Base-by-base conservation (phyloP, 2,113 vertebrate species). In the Scomber scombrus region DNA sequence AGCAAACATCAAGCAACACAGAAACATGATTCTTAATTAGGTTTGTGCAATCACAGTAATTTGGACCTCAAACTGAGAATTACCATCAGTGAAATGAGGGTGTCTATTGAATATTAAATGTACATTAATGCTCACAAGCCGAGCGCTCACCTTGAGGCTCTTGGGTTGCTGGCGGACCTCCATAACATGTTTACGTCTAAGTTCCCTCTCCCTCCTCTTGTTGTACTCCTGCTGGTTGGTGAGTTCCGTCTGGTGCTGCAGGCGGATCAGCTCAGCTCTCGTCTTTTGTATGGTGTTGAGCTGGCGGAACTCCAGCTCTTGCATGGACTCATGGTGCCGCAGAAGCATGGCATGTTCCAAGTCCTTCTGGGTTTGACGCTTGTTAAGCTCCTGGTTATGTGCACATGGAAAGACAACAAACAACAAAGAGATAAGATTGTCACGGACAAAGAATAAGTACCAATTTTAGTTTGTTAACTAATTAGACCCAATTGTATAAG, bases 151-250 rank as follows among this genome's bases (percentile, higher is more conserved):
- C 97, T 98, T 99, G 87, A 99, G 96, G 93, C 98, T 99, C 91
- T 99, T 99, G 89, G 98, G 98, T 87, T 99, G 98, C 85, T 99
- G 98, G 75, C 98, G 97, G 90, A 99, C 98, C 92, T 99, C 98
- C 97, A 98, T 98, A 74, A 97, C 97, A 21, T 99, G 98, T 87
- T 99, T 99, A 57, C 98, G 96, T 55, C 98, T 93, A 80, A 99
- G 95, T 91, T 99, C 98, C 52, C 98, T 91, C 94, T 99, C 98
- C 45, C 97, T 95, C 88, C 98, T 95, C 87, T 99, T 99, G 94
- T 99, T 99, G 93, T 99, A 99, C 19, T 99, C 98, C 92, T 98
- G 96, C 95, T 99, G 98, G 94, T 99, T 99, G 92, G 97, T 98
- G 87, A 99, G 98, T 93, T 99, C 98, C 0, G 97, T 99, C 92